Percentiles rank a stretch among this genome's conserved stretches.
Conservation (phyloP, 2,113 vertebrate species). For the Psittacula cyanocephala region DNA sequence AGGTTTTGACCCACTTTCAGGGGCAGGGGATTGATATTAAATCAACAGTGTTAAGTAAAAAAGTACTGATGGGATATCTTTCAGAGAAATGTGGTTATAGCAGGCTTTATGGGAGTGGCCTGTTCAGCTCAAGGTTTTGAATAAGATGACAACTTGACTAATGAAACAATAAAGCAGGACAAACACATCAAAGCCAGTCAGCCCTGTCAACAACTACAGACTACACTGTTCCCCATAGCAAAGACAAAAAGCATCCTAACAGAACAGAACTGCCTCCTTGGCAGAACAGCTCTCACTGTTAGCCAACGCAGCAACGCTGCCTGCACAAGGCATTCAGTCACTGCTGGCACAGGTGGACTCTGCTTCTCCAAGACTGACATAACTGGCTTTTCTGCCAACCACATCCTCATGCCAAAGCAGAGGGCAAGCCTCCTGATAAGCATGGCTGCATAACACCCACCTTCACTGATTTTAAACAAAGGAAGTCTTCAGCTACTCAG, state of each 20-base stretch:
- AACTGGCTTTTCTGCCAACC: neutral
- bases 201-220: neutral
- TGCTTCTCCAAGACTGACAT: neutral
- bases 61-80: neutral
- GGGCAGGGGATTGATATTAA: neutral
- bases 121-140: neutral
- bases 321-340: neutral
- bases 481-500: neutral
- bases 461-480: neutral
- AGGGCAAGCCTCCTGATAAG: neutral
- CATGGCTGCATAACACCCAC: neutral
- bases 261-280: neutral
- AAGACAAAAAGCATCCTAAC: neutral
- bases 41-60: neutral
- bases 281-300: neutral
- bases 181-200: neutral
- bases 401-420: neutral
- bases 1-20: neutral
- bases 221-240: accelerated
- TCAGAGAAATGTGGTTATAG: neutral
- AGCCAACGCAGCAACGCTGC: neutral
- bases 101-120: neutral
- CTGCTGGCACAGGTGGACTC: neutral
- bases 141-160: neutral
- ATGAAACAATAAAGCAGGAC: neutral